Evolutionary conservation across 2,888 invertebrate species (phyloP).

Genomic region (Notodonta ziczac): DNA sequence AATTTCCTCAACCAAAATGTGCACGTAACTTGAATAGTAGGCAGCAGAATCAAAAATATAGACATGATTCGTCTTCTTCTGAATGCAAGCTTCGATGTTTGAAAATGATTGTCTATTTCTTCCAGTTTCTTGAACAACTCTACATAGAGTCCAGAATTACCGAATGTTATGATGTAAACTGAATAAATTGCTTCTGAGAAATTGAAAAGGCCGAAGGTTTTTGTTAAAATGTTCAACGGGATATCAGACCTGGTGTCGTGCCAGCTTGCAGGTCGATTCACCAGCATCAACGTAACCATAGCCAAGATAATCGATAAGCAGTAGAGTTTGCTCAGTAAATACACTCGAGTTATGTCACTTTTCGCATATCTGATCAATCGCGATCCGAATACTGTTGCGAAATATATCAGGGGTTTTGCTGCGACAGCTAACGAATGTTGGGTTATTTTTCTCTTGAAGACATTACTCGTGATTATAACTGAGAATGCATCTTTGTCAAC

Average conservation of each 20-base stretch:
- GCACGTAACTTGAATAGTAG: conserved; percentile 32
- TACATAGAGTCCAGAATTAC: conserved; percentile 45
- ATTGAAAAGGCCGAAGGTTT: conserved; percentile 43
- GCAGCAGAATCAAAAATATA: conserved; percentile 37
- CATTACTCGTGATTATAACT: conserved; percentile 15
- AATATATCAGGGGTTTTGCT: conserved; percentile 53
- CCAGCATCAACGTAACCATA: conserved; percentile 26
- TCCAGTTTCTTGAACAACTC: conserved; percentile 52
- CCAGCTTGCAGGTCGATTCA: conserved; percentile 51
- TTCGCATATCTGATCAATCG: conserved; percentile 47
- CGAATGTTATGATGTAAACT: conserved; percentile 44
- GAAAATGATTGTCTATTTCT: conserved; percentile 50
- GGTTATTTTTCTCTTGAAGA: conserved; percentile 11
- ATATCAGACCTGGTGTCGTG: conserved; percentile 48
- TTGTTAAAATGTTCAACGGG: conserved; percentile 58
- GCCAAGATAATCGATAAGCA: conserved; percentile 39
- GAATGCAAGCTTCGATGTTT: conserved; percentile 36
- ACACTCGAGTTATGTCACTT: conserved; percentile 31
- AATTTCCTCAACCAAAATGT: conserved; percentile 44
- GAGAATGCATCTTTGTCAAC: neutral
- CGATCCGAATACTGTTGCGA: conserved; percentile 52
- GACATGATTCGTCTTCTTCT: conserved; percentile 41
- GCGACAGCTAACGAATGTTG: conserved; percentile 45
- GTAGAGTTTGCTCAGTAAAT: conserved; percentile 44
- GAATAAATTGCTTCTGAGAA: conserved; percentile 49